phyloP scores from a whole-genome alignment of 2,888 invertebrate species.

The Caradrina clavipalpis region DNA sequence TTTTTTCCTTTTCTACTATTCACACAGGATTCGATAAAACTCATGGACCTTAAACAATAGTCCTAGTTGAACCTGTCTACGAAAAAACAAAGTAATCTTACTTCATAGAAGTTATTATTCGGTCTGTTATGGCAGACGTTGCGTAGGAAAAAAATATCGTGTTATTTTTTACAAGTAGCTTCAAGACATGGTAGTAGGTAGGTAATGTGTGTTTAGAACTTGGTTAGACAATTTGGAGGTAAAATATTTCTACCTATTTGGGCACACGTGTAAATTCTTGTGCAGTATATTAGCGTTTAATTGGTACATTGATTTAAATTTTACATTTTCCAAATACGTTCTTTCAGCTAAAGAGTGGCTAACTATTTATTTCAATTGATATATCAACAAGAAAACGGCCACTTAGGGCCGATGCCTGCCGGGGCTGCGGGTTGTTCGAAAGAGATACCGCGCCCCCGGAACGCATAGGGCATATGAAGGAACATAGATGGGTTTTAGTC shows the following conservation, averaged over 20 bases:
- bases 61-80: constrained; percentile 27
- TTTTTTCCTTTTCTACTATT: constrained; percentile 55
- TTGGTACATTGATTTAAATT: too few species aligned
- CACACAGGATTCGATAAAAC: constrained; percentile 38
- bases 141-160: constrained; percentile 15
- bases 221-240: background rate
- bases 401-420: too few species aligned
- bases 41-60: constrained; percentile 39
- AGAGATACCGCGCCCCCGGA: too few species aligned
- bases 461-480: too few species aligned
- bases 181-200: background rate
- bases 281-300: too few species aligned
- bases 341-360: too few species aligned
- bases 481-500: too few species aligned
- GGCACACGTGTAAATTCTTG: too few species aligned
- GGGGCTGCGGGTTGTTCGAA: too few species aligned
- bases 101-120: constrained; percentile 39
- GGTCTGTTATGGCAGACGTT: constrained; percentile 21
- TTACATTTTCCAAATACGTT: too few species aligned
- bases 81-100: constrained; percentile 55
- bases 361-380: too few species aligned
- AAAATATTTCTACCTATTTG: background rate
- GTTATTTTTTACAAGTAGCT: constrained; percentile 10
- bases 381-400: too few species aligned
- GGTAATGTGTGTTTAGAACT: background rate